These are phyloP conservation scores for Peromyscus eremicus DNA, from an alignment of 2,797 vertebrate genomes.

Conservation along the genomic window DNA sequence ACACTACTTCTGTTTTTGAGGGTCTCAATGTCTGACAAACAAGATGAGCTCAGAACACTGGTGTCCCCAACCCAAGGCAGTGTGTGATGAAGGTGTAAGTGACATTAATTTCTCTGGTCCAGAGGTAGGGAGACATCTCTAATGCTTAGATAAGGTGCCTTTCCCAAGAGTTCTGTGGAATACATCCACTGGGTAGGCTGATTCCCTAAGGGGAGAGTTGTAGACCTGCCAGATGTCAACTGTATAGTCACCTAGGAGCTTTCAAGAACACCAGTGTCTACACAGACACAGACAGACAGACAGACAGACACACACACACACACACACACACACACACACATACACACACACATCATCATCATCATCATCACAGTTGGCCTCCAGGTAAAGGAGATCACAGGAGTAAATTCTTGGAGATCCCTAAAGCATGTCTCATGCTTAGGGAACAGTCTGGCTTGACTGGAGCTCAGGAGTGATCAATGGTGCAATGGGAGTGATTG, in stretches of 20 bases:
- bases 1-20: background rate
- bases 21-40: background rate
- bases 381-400: background rate
- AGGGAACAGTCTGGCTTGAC: background rate
- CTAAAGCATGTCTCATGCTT: background rate
- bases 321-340: rapidly evolving
- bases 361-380: no score
- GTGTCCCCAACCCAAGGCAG: background rate
- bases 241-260: background rate
- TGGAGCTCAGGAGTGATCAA: background rate
- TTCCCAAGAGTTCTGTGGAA: background rate
- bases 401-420: background rate
- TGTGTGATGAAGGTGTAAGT: background rate
- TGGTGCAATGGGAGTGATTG: background rate
- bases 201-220: background rate
- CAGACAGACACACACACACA: background rate
- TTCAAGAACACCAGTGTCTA: background rate
- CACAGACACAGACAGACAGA: background rate
- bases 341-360: no score
- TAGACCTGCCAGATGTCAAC: background rate
- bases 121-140: background rate
- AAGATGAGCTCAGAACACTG: background rate
- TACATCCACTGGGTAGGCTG: background rate
- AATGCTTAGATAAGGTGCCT: background rate
- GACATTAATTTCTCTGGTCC: background rate